Percentiles rank a stretch among this genome's conserved stretches.
Conservation (phyloP, 2,113 vertebrate genomes). For the Halichoeres trimaculatus region DNA sequence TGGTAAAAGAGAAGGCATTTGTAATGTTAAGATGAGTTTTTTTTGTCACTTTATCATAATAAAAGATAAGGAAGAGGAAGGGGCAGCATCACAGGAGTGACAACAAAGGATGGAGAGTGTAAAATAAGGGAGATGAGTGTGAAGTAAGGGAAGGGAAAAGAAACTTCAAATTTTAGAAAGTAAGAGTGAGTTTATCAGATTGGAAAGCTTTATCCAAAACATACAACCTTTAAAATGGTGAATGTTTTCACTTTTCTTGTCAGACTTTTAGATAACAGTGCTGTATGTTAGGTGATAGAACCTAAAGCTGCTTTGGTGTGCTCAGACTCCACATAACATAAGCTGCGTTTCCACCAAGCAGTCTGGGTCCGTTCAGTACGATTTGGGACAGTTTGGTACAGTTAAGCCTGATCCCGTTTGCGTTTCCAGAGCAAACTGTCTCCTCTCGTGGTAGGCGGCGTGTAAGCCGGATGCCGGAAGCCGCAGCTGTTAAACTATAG, state of each 20-base stretch:
- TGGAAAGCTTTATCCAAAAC: not conserved
- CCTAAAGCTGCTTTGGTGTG: too few relatives aligned
- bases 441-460: too few relatives aligned
- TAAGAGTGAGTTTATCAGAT: not conserved
- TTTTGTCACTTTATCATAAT: slow-evolving; percentile 30
- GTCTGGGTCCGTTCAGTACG: too few relatives aligned
- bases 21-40: not conserved
- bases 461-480: too few relatives aligned
- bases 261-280: too few relatives aligned
- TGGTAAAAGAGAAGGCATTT: slow-evolving; percentile 3
- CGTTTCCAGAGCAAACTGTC: too few relatives aligned
- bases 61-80: not conserved
- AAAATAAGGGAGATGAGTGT: not conserved
- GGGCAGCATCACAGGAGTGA: not conserved
- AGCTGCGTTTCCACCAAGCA: too few relatives aligned
- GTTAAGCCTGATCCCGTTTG: too few relatives aligned
- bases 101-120: slow-evolving; percentile 1
- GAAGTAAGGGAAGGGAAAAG: slow-evolving; percentile 1
- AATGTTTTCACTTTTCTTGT: not conserved
- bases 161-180: not conserved
- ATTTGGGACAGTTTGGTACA: too few relatives aligned
- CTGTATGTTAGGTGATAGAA: too few relatives aligned
- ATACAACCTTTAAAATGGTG: not conserved
- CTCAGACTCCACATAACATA: too few relatives aligned
- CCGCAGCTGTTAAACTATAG: too few relatives aligned